These are phyloP conservation scores for Varanus komodoensis DNA, from an alignment of 2,113 vertebrate genomes.

Conservation along the genomic window DNA sequence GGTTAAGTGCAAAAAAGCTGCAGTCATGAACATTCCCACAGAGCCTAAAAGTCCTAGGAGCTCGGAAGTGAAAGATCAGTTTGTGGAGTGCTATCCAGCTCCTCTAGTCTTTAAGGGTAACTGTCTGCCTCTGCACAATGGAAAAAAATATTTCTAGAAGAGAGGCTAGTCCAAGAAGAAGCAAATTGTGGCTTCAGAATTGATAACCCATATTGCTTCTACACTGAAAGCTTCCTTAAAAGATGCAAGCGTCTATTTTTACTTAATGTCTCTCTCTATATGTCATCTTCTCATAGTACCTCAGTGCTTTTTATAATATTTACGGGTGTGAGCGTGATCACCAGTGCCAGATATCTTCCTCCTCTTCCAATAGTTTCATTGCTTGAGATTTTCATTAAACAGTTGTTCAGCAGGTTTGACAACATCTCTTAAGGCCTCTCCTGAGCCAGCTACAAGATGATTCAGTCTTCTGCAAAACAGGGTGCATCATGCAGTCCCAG, in stretches of 20 bases:
- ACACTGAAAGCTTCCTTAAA: not conserved
- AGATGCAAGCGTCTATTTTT: not conserved
- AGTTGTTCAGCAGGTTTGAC: not conserved
- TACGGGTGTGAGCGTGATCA: not conserved
- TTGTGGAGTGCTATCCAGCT: not conserved
- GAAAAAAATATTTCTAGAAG: not conserved
- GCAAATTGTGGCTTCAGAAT: not conserved
- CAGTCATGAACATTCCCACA: not conserved
- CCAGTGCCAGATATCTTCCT: slow-evolving; percentile 7
- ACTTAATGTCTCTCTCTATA: not conserved
- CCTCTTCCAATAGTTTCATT: slow-evolving; percentile 4
- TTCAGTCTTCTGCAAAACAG: not conserved
- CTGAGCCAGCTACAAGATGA: not conserved
- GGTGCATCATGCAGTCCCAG: not conserved
- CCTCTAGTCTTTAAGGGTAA: not conserved
- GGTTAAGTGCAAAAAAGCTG: not conserved
- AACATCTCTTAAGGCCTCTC: not conserved
- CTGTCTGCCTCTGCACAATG: not conserved
- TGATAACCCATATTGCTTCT: not conserved
- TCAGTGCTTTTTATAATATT: not conserved
- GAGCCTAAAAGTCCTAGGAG: not conserved
- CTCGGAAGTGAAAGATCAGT: not conserved
- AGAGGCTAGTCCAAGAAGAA: not conserved
- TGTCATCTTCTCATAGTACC: not conserved
- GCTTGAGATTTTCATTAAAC: not conserved